Conservation (phyloP, 2,797 vertebrate genomes). For the Zonotrichia albicollis region DNA sequence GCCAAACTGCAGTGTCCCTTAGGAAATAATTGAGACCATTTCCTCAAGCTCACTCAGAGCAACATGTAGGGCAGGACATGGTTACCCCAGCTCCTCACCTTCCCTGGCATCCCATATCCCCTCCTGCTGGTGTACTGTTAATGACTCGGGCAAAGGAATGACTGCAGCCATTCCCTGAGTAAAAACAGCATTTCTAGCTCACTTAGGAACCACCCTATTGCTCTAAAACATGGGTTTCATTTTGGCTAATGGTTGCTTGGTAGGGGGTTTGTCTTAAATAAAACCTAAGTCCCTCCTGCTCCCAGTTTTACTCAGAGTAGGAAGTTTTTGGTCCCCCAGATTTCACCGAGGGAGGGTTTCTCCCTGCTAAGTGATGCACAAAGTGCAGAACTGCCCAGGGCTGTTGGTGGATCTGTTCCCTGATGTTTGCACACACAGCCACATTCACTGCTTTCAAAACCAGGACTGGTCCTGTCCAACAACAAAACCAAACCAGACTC, state of each 20-base stretch:
- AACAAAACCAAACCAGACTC: not conserved
- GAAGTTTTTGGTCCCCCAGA: rapidly evolving
- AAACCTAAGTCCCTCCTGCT: not conserved
- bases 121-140: not conserved
- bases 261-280: not conserved
- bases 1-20: not conserved
- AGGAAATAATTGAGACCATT: not conserved
- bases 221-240: not conserved
- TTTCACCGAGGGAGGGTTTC: not conserved
- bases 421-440: not conserved
- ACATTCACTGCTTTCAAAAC: not conserved
- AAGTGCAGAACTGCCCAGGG: not conserved
- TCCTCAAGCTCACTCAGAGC: not conserved
- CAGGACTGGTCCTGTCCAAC: not conserved
- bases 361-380: too few species aligned
- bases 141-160: not conserved
- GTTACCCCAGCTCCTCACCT: not conserved
- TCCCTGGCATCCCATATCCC: not conserved
- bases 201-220: not conserved
- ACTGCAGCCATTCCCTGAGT: not conserved
- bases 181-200: not conserved
- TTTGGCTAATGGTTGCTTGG: not conserved
- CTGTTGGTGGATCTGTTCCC: not conserved
- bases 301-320: not conserved
- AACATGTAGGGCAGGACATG: rapidly evolving